Conservation (phyloP, 2,888 invertebrate genomes). For the Drosophila incognita region DNA sequence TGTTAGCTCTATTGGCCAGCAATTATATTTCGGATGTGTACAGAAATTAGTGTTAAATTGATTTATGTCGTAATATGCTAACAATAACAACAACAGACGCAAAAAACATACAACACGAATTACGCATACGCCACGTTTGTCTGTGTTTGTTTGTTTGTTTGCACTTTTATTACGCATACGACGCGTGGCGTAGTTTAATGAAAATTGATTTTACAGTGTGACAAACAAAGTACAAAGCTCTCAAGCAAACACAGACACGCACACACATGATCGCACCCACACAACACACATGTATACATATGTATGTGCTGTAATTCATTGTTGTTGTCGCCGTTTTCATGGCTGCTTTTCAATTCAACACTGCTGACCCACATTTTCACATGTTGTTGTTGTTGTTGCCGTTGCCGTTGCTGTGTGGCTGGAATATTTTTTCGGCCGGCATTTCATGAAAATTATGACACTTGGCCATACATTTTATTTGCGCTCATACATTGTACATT, state of each 20-base stretch:
- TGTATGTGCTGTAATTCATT: conserved; percentile 37
- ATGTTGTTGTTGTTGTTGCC: conserved; percentile 18
- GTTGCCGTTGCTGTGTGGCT: conserved; percentile 25
- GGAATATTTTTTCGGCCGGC: conserved; percentile 25
- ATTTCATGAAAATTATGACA: conserved; percentile 44
- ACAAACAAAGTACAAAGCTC: conserved; percentile 49
- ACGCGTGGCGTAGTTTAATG: conserved; percentile 70
- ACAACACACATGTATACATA: conserved; percentile 7
- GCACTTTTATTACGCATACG: conserved; percentile 75
- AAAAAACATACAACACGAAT: conserved; percentile 11
- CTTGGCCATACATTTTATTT: conserved; percentile 49
- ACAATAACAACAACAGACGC: conserved; percentile 10
- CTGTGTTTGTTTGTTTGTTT: conserved; percentile 56
- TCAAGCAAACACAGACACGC: conserved; percentile 2
- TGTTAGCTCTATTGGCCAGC: conserved; percentile 1
- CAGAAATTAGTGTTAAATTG: conserved; percentile 71
- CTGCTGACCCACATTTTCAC: conserved; percentile 70
- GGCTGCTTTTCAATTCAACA: conserved; percentile 66
- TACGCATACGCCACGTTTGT: conserved; percentile 38
- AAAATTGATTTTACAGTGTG: conserved; percentile 78
- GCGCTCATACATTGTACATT: conserved; percentile 23
- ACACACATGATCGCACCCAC: conserved; percentile 6
- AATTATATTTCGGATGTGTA: conserved; percentile 43
- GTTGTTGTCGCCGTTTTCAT: conserved; percentile 31
- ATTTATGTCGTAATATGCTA: conserved; percentile 65